Conservation (phyloP, 2,797 vertebrate species). For the Falco cherrug region DNA sequence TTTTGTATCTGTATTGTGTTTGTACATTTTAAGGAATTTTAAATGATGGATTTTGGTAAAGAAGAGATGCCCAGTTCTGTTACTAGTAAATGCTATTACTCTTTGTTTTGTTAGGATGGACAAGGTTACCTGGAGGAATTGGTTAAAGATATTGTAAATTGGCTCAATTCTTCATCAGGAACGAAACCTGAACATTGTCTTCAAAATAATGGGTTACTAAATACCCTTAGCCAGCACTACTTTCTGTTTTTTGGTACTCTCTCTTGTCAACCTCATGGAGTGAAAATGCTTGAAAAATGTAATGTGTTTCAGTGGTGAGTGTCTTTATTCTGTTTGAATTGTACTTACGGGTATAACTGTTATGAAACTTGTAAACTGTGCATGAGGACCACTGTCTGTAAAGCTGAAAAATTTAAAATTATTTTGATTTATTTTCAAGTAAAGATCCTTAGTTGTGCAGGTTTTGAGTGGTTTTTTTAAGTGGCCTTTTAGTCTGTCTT, state of each 20-base stretch:
- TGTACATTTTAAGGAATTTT: background rate
- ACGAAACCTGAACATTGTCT: conserved; percentile 94
- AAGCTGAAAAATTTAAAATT: background rate
- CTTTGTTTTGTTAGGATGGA: conserved; percentile 84
- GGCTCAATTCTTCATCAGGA: conserved; percentile 90
- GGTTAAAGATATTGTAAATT: conserved; percentile 93
- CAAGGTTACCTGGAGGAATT: conserved; percentile 95
- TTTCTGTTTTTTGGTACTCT: conserved; percentile 96
- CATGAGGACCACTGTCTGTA: background rate
- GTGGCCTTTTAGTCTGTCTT: background rate
- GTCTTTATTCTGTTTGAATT: conserved; percentile 28
- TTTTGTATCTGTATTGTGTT: background rate
- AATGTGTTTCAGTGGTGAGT: conserved; percentile 97
- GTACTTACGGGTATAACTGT: background rate
- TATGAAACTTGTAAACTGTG: background rate
- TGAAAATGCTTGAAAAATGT: conserved; percentile 99
- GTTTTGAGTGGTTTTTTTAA: no score
- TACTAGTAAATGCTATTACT: background rate
- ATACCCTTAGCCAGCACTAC: conserved; percentile 97
- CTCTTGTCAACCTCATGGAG: conserved; percentile 92
- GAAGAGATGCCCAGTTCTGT: background rate
- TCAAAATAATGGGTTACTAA: conserved; percentile 94
- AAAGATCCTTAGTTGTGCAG: background rate
- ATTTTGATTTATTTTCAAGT: background rate
- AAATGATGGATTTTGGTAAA: background rate